phyloP scores from a whole-genome alignment of 2,888 invertebrate species.

The Phoenoteleia sp. region DNA sequence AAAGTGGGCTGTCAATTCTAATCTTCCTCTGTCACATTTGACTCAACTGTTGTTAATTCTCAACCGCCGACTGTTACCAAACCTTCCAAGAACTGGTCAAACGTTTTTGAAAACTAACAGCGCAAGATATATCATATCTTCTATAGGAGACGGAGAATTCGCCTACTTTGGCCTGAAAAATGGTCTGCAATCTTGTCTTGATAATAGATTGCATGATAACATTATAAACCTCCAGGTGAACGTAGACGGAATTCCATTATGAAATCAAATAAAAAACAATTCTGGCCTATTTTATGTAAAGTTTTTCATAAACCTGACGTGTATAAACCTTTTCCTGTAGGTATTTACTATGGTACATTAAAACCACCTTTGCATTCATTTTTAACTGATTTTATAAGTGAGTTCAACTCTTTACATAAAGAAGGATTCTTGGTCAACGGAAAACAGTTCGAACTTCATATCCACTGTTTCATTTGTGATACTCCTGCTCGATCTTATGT shows the following conservation, averaged over 20 bases:
- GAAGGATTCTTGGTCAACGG: constrained; percentile 39
- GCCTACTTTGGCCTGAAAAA: constrained; percentile 57
- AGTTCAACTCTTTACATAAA: constrained; percentile 52
- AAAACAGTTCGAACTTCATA: constrained; percentile 30
- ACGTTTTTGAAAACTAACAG: constrained; percentile 53
- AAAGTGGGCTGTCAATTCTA: constrained; percentile 42
- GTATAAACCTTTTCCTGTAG: no score
- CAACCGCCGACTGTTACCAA: constrained; percentile 24
- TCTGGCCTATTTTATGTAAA: constrained; percentile 66
- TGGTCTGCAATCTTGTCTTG: constrained; percentile 26
- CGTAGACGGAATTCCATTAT: constrained; percentile 62
- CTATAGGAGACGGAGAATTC: constrained; percentile 40
- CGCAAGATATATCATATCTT: constrained; percentile 32
- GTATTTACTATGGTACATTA: no score
- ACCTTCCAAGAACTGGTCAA: constrained; percentile 43
- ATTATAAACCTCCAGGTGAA: constrained; percentile 50
- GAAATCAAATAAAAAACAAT: constrained; percentile 46
- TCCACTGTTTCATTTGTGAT: constrained; percentile 69
- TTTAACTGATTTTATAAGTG: constrained; percentile 54
- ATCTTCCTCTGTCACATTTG: constrained; percentile 21
- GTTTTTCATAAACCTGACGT: constrained; percentile 33
- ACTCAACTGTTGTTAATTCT: constrained; percentile 44
- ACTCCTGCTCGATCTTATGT: constrained; percentile 66
- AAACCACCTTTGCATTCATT: constrained; percentile 55
- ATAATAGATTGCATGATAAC: constrained; percentile 26